phyloP scores from a whole-genome alignment of 53 echinoderm and acorn worm species.

The Antedon mediterranea region DNA sequence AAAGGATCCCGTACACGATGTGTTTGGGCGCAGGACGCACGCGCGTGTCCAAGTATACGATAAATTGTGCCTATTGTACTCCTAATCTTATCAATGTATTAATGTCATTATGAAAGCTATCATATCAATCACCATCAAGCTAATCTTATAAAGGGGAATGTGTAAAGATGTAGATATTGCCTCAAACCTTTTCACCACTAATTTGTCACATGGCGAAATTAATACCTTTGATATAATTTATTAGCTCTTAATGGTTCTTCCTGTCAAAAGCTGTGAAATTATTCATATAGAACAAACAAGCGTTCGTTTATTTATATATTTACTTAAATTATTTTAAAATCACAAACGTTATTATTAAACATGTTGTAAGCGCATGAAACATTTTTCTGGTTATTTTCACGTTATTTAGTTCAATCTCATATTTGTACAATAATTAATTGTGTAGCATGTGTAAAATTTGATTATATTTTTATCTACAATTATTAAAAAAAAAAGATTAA shows the following conservation, averaged over 20 bases:
- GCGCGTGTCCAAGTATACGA: too few relatives aligned
- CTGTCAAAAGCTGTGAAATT: neutral
- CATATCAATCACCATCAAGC: neutral
- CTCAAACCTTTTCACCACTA: neutral
- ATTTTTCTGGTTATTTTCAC: too few relatives aligned
- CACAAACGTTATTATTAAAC: too few relatives aligned
- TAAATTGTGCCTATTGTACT: neutral
- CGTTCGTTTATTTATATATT: neutral
- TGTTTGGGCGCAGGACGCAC: too few relatives aligned
- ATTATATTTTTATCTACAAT: too few relatives aligned
- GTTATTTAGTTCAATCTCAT: too few relatives aligned
- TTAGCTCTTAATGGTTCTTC: neutral
- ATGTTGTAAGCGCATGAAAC: too few relatives aligned
- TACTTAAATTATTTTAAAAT: too few relatives aligned
- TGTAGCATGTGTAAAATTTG: too few relatives aligned
- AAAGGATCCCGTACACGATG: too few relatives aligned
- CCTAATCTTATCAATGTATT: neutral
- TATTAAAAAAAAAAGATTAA: too few relatives aligned
- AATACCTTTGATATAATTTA: neutral
- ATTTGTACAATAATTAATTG: too few relatives aligned
- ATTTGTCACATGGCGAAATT: slow-evolving; percentile 1
- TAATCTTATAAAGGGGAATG: neutral
- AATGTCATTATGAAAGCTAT: neutral
- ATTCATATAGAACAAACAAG: neutral
- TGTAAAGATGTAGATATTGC: neutral